A percentile compares a stretch with the other conserved stretches of the same genome.
Conservation (phyloP, 2,888 invertebrate species). For the Drosophila nr. medialis region DNA sequence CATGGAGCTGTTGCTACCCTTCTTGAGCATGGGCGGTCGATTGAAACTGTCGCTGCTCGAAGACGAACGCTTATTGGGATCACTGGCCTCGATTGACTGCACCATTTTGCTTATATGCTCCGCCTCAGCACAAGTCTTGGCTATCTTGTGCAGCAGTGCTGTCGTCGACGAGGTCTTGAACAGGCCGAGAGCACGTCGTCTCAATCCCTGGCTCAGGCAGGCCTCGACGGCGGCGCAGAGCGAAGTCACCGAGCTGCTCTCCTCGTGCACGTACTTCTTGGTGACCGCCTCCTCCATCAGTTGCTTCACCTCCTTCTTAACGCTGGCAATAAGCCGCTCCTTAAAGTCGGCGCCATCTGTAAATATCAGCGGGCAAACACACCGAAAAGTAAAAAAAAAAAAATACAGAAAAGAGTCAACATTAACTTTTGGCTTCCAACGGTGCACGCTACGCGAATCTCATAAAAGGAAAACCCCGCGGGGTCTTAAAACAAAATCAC, state of each 20-base stretch:
- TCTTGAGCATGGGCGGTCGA: constrained; percentile 88
- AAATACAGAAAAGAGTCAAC: constrained; percentile 23
- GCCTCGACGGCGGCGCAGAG: constrained; percentile 96
- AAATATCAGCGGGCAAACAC: constrained; percentile 21
- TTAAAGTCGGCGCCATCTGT: constrained; percentile 87
- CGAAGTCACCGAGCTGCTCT: constrained; percentile 95
- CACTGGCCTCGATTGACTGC: constrained; percentile 90
- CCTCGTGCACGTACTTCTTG: constrained; percentile 96
- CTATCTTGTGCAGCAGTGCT: constrained; percentile 95
- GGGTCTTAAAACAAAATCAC: constrained; percentile 67
- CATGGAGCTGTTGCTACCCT: constrained; percentile 87
- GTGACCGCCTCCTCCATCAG: constrained; percentile 99
- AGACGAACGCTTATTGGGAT: constrained; percentile 88
- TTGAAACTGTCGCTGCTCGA: constrained; percentile 88
- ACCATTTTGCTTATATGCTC: constrained; percentile 91
- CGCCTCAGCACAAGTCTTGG: constrained; percentile 92
- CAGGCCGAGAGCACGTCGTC: constrained; percentile 91
- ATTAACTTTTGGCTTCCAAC: constrained; percentile 42
- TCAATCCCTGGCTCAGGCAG: constrained; percentile 91
- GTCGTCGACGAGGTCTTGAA: constrained; percentile 97
- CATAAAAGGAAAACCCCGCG: constrained; percentile 59
- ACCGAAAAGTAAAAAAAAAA: not conserved
- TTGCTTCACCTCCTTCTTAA: constrained; percentile 97
- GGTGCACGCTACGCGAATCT: constrained; percentile 52
- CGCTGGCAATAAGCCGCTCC: constrained; percentile 91